Percentiles rank a stretch among this genome's conserved stretches.
These are phyloP conservation scores for Hemiscyllium ocellatum DNA, from an alignment of 2,113 vertebrate species.

Conservation along the genomic window DNA sequence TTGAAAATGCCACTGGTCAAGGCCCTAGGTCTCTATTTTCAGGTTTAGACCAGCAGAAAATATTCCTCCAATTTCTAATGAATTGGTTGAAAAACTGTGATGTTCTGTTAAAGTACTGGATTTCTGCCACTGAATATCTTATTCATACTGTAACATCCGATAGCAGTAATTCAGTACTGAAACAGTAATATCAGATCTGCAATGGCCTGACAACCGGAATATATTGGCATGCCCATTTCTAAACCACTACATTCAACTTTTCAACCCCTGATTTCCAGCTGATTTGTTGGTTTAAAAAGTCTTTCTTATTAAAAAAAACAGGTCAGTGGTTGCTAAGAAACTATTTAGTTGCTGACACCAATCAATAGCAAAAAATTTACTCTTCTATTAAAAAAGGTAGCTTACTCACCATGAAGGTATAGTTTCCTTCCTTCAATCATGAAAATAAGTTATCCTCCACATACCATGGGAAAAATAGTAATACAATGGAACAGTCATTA, in stretches of 20 bases:
- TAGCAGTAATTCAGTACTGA: constrained; percentile 32
- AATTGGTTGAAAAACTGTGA: constrained; percentile 1
- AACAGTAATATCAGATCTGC: constrained; percentile 28
- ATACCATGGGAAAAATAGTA: constrained; percentile 32
- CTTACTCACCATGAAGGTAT: constrained; percentile 19
- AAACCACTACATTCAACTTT: constrained; percentile 33
- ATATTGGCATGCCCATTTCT: constrained; percentile 4
- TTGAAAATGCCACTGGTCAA: constrained; percentile 36
- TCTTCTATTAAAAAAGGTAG: constrained; percentile 27
- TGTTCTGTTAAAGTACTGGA: constrained; percentile 29
- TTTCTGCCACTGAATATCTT: constrained; percentile 14
- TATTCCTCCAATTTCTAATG: constrained; percentile 29
- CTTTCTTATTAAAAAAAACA: neutral
- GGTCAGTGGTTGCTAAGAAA: constrained; percentile 24
- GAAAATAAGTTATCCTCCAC: constrained; percentile 31
- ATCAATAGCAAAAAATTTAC: constrained; percentile 3
- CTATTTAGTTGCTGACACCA: neutral
- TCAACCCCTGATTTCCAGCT: constrained; percentile 36
- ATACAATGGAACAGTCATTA: constrained; percentile 10
- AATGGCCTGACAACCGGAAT: neutral
- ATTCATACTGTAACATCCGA: neutral
- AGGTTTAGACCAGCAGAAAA: constrained; percentile 34
- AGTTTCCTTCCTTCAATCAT: constrained; percentile 32
- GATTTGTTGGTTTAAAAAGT: constrained; percentile 27
- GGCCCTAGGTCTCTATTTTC: constrained; percentile 24